A percentile compares a stretch with the other conserved stretches of the same genome.
Evolutionary conservation across 1,140 invertebrate species (phyloP).

Genomic region (Lordiphosa stackelbergi): DNA sequence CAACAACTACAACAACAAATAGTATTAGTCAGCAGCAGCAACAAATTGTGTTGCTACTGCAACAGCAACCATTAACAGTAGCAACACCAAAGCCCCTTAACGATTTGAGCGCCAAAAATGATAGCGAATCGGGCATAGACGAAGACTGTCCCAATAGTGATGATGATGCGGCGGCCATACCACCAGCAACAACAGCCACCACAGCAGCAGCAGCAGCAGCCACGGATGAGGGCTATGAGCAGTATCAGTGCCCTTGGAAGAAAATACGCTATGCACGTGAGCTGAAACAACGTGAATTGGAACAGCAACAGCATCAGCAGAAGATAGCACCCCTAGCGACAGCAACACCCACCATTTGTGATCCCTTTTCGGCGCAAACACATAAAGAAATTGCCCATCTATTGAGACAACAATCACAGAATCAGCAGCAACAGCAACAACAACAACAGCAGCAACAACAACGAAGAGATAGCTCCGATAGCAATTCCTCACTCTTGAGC

Average conservation of each 20-base stretch:
- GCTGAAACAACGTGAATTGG: conserved; percentile 68
- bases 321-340: conserved; percentile 17
- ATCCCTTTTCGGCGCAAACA: conserved; percentile 69
- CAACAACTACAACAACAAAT: conserved; percentile 60
- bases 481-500: conserved; percentile 73
- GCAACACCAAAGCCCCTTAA: conserved; percentile 58
- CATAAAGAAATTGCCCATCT: conserved; percentile 73
- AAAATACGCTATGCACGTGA: conserved; percentile 75
- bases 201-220: conserved; percentile 7
- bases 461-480: conserved; percentile 71
- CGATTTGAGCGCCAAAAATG: conserved; percentile 64
- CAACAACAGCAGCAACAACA: conserved; percentile 59
- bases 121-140: conserved; percentile 69
- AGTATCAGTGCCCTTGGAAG: conserved; percentile 76
- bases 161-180: conserved; percentile 37
- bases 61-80: conserved; percentile 33
- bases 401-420: conserved; percentile 61
- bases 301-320: conserved; percentile 37
- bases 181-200: conserved; percentile 10
- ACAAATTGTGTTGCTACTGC: conserved; percentile 60
- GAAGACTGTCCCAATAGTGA: conserved; percentile 61
- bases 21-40: conserved; percentile 73
- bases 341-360: conserved; percentile 40
- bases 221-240: conserved; percentile 47
- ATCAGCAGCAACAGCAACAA: conserved; percentile 35